Evolutionary conservation across 1,140 invertebrate species (phyloP).

Genomic region (Megathymus violae): DNA sequence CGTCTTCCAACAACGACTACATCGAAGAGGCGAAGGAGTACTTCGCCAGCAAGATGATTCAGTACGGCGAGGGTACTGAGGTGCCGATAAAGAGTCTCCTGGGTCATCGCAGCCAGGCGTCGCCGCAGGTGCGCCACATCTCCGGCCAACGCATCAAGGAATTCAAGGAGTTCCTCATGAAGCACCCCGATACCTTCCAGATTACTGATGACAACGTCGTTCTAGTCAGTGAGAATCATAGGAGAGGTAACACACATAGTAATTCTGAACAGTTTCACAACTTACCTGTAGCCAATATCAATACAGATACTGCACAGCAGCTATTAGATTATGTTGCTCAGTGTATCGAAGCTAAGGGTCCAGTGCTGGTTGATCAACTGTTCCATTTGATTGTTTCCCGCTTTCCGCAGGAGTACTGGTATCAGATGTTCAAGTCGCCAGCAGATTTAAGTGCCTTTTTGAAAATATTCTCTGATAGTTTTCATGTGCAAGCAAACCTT

Average conservation of each 20-base stretch:
- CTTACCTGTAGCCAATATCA: conserved; percentile 90
- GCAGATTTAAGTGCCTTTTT: conserved; percentile 94
- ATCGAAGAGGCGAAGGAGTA: conserved; percentile 97
- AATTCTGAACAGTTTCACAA: conserved; percentile 86
- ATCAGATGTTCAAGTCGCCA: conserved; percentile 93
- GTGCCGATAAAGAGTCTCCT: conserved; percentile 96
- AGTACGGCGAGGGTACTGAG: conserved; percentile 95
- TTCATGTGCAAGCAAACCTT: conserved; percentile 94
- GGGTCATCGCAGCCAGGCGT: conserved; percentile 96
- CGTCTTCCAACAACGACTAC: conserved; percentile 91
- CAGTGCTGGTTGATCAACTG: conserved; percentile 92
- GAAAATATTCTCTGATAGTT: conserved; percentile 94
- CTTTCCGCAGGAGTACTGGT: conserved; percentile 91
- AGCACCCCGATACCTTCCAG: conserved; percentile 94
- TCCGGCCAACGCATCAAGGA: conserved; percentile 97
- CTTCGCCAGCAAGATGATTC: conserved; percentile 94
- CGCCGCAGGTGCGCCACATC: conserved; percentile 97
- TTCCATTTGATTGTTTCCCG: conserved; percentile 92
- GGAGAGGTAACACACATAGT: conserved; percentile 82
- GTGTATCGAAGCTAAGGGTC: conserved; percentile 90
- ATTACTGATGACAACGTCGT: conserved; percentile 93
- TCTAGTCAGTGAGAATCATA: conserved; percentile 85
- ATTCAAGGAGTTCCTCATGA: conserved; percentile 95
- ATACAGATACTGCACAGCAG: conserved; percentile 90
- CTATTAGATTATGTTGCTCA: conserved; percentile 91